Percentiles rank a stretch among this genome's conserved stretches.
These are phyloP conservation scores for Drosophila gunungcola DNA, from an alignment of 1,140 invertebrate species.

Conservation along the genomic window DNA sequence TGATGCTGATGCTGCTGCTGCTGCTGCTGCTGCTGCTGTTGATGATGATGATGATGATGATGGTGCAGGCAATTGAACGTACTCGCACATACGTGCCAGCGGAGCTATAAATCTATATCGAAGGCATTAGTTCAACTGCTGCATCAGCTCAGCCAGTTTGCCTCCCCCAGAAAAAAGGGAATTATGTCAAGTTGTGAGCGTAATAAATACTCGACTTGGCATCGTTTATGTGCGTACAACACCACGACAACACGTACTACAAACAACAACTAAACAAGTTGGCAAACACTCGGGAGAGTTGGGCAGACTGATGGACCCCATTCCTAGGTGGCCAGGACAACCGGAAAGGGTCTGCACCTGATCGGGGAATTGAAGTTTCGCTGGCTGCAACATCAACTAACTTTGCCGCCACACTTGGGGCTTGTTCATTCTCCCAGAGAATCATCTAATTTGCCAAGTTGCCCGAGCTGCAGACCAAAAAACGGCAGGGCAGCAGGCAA, in stretches of 20 bases:
- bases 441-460: slow-evolving; percentile 67
- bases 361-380: slow-evolving; percentile 52
- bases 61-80: slow-evolving; percentile 63
- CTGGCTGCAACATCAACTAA: slow-evolving; percentile 39
- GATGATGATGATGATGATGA: slow-evolving; percentile 24
- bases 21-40: slow-evolving; percentile 5
- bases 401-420: slow-evolving; percentile 66
- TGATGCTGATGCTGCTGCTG: slow-evolving; percentile 14
- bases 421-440: slow-evolving; percentile 51
- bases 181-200: slow-evolving; percentile 81
- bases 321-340: not conserved
- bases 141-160: slow-evolving; percentile 51
- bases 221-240: slow-evolving; percentile 78
- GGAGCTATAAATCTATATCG: slow-evolving; percentile 73
- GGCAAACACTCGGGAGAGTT: slow-evolving; percentile 32
- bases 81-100: slow-evolving; percentile 52
- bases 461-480: slow-evolving; percentile 5
- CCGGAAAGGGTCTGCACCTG: slow-evolving; percentile 28
- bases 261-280: slow-evolving; percentile 58
- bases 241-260: slow-evolving; percentile 65
- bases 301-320: not conserved
- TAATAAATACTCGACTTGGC: slow-evolving; percentile 75
- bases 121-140: slow-evolving; percentile 63
- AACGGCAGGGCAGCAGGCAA: slow-evolving; percentile 6
- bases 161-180: slow-evolving; percentile 58